Evolutionary conservation across 2,888 invertebrate genomes (phyloP), one percentile per base, ranked within the genome.

Genomic region (Sarcophaga subvicina): DNA sequence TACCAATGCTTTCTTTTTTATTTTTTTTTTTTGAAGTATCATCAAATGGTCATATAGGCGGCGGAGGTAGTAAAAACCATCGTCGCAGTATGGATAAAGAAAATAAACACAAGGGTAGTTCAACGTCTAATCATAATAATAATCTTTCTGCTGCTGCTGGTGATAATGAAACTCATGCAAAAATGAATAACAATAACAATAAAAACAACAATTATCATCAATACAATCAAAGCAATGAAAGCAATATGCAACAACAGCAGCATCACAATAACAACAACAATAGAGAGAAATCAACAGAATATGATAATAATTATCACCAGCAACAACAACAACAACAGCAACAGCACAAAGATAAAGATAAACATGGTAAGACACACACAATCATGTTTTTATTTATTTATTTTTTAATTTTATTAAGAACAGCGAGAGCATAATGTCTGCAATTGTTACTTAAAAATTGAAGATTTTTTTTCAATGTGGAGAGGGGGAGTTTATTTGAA

Each of bases 41-140:
- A 80, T 89, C 91, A 75, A 93, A 92, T 90, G 91, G 91, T 37
- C 91, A 92, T 78, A 88, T 89, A 80, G 89, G 89, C 73, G 90
- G 89, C 73, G 88, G 89, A 75, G 90, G 89, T 72, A 90, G 89
- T 67, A 91, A 92, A 88, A 92, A 90, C 88, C 92, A 91, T 89
- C 92, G 93, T 69, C 93, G 93, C 83, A 93, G 93, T 89, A 89
- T 91, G 88, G 93, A 93, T 88, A 93, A 93, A 89, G 93, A 93
- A 66, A 93, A 91, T 80, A 84, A 82, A 72, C 87, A 87, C 67
- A 84, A 82, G 79, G 79, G 71, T 45, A 79, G 75, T 59, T 79
- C 63, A 78, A 66, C 76, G 12, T 81, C 75, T 37, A 83, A 83
- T 81, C 80, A 83, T n/a, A 75, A 64, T 70, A 91, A 91, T 62